Conservation (phyloP, 1,140 invertebrate genomes). For the Drosophila pachea region DNA sequence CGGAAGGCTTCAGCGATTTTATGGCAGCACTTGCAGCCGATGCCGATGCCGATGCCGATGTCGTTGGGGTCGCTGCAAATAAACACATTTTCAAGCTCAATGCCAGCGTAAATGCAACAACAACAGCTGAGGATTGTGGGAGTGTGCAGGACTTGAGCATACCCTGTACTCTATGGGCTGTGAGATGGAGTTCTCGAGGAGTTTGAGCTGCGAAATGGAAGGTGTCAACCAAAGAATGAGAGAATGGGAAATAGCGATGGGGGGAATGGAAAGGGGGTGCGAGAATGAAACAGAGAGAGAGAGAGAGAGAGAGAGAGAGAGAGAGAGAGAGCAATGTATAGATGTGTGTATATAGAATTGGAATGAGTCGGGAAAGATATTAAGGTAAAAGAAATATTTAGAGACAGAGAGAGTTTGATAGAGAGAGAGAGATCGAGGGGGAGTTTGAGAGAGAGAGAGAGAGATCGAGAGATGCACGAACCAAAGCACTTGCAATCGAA, state of each 20-base stretch:
- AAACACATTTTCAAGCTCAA: slow-evolving; percentile 77
- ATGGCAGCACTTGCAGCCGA: slow-evolving; percentile 69
- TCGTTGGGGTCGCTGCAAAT: slow-evolving; percentile 46
- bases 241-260: not conserved
- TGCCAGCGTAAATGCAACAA: slow-evolving; percentile 54
- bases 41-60: slow-evolving; percentile 31
- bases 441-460: not conserved
- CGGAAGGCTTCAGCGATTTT: slow-evolving; percentile 72
- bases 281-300: not conserved
- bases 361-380: too few relatives aligned
- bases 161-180: not conserved
- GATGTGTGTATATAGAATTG: too few relatives aligned
- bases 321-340: not conserved
- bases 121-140: not conserved
- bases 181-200: not conserved
- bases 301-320: not conserved
- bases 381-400: too few relatives aligned
- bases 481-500: not conserved
- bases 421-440: not conserved
- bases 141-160: not conserved
- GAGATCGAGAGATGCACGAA: not conserved
- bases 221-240: not conserved
- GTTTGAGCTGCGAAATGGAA: not conserved
- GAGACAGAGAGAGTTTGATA: not conserved
- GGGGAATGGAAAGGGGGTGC: not conserved